These are phyloP conservation scores for Rhadina sibilatrix DNA, from an alignment of 2,113 vertebrate genomes.

Conservation along the genomic window DNA sequence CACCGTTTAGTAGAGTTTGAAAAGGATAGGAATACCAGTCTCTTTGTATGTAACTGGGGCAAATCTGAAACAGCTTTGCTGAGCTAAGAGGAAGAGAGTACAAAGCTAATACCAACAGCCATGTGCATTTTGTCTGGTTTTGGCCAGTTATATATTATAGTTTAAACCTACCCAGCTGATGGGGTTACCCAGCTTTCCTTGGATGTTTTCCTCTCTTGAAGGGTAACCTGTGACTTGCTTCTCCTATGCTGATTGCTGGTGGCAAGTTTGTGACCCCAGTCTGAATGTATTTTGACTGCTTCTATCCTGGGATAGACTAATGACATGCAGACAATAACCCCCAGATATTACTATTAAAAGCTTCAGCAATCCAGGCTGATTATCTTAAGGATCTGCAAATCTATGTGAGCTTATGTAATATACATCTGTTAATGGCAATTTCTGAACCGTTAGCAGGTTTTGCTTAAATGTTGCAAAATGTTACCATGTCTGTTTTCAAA, in stretches of 20 bases:
- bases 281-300: neutral
- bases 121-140: neutral
- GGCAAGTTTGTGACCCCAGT: neutral
- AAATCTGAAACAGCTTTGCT: neutral
- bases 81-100: neutral
- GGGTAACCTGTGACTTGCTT: neutral
- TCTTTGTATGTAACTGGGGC: neutral
- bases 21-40: neutral
- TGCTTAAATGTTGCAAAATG: slow-evolving; percentile 19
- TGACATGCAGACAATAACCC: neutral
- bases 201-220: neutral
- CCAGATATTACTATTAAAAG: slow-evolving; percentile 49
- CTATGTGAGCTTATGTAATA: slow-evolving; percentile 3
- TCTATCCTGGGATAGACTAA: neutral
- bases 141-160: neutral
- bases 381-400: slow-evolving; percentile 41
- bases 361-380: slow-evolving; percentile 19
- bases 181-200: neutral
- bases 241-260: neutral
- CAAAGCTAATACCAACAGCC: neutral
- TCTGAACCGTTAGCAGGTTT: slow-evolving; percentile 13
- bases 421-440: slow-evolving; percentile 42
- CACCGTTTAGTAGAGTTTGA: neutral
- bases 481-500: neutral
- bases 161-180: neutral